Conservation (phyloP, 2,797 vertebrate species). For the Australoheros facetus region DNA sequence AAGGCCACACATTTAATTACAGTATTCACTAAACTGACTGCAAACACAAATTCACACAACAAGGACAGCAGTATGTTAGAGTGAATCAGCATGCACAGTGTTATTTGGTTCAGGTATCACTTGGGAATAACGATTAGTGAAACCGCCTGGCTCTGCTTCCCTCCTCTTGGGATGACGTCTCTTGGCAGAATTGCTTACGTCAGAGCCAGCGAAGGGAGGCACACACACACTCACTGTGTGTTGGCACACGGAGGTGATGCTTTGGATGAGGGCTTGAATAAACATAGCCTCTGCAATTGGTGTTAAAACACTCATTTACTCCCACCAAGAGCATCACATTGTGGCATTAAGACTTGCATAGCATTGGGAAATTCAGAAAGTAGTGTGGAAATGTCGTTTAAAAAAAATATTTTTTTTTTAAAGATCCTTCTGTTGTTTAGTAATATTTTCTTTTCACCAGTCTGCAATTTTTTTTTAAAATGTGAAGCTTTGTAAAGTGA, state of each 20-base stretch:
- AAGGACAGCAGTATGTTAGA: constrained; percentile 14
- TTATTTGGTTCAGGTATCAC: constrained; percentile 33
- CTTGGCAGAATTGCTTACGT: constrained; percentile 51
- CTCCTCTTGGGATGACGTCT: constrained; percentile 54
- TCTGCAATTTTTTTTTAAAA: neutral
- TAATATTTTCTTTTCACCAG: neutral
- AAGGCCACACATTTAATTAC: constrained; percentile 29
- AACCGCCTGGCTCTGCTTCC: constrained; percentile 17
- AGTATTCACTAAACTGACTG: constrained; percentile 6
- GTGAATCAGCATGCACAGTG: constrained; percentile 32
- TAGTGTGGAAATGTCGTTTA: neutral
- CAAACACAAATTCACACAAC: constrained; percentile 17
- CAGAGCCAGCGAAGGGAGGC: constrained; percentile 35
- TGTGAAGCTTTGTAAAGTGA: neutral
- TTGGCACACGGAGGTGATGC: constrained; percentile 62
- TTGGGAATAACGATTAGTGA: constrained; percentile 44
- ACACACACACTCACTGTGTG: constrained; percentile 38
- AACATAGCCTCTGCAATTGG: constrained; percentile 56
- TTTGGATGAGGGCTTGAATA: constrained; percentile 62
- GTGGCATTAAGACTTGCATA: constrained; percentile 42
- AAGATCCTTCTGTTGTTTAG: neutral
- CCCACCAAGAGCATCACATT: constrained; percentile 47
- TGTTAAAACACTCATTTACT: constrained; percentile 66
- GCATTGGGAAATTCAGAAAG: constrained; percentile 12
- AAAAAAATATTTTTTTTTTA: neutral